Percentiles rank a stretch among this genome's conserved stretches.
Conservation (phyloP, 2,797 vertebrate species). For the Halcyon smyrnensis region DNA sequence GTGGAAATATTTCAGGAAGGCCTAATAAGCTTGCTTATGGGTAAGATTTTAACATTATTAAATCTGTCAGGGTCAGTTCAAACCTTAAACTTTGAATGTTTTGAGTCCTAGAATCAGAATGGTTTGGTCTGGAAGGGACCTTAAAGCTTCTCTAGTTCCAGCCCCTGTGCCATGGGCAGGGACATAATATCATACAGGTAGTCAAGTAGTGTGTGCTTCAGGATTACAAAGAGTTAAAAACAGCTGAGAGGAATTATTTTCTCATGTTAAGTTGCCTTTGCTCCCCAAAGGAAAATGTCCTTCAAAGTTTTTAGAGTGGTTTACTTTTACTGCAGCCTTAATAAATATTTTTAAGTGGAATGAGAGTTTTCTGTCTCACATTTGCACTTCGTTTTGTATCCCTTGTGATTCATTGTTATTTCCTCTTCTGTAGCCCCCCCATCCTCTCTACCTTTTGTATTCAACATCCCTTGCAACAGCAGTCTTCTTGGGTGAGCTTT, state of each 20-base stretch:
- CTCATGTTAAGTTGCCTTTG: neutral
- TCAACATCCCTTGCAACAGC: neutral
- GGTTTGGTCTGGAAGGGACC: neutral
- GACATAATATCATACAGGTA: neutral
- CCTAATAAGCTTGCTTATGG: neutral
- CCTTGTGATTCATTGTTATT: neutral
- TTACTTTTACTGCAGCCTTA: neutral
- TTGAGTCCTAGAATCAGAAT: neutral
- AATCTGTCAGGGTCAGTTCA: neutral
- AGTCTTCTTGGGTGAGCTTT: neutral
- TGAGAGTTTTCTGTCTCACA: neutral
- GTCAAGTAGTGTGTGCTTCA: neutral
- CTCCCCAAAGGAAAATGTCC: neutral
- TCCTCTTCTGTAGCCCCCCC: neutral
- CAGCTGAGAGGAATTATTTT: neutral
- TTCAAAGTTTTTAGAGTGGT: neutral
- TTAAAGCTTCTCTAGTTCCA: neutral
- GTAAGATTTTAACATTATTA: neutral
- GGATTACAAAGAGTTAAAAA: neutral
- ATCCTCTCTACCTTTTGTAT: neutral
- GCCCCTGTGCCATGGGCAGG: neutral
- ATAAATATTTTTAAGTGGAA: conserved; percentile 10
- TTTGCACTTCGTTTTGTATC: neutral
- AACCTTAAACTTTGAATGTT: neutral
- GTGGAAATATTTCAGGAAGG: neutral